Base-by-base conservation (phyloP, 2,113 vertebrate genomes). In the Mionectes macconnelli region DNA sequence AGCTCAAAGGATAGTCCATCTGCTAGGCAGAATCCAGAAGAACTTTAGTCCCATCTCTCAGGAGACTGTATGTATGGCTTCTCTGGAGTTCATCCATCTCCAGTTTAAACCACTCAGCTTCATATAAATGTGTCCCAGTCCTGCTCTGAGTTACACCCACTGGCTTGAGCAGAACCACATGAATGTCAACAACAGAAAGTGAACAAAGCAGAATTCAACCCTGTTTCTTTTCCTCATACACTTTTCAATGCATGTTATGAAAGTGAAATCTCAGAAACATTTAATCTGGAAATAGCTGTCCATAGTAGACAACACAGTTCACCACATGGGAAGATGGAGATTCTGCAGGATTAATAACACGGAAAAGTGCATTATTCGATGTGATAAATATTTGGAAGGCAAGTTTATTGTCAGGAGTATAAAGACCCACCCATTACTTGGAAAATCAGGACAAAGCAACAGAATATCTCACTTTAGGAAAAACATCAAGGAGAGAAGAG, bases 311-410 rank as follows among this genome's bases (percentile, higher is more conserved):
- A 70, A 67, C 45, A 63, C 56, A 89, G 62, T 69, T 90, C 84
- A 95, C 83, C 42, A 73, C 95, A 91, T 89, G 93, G 96, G 97
- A 95, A 96, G 12, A 92, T 94, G 93, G 93, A 97, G 35, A 57
- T 89, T 85, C 53, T 97, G 95, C 96, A 97, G 90, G 50, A 93
- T 96, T 95, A 95, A 91, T 86, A 95, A 89, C 69, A 42, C 3
- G 68, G 90, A 90, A 93, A 97, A 97, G 69, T 85, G 88, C 42
- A 44, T 83, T 94, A 95, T 96, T 95, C 93, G 96, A 95, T 94
- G 95, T 92, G 95, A 97, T 95, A 97, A 97, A 94, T 96, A 96
- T 96, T 97, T 97, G 97, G 97, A 97, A 96, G 69, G 76, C 86
- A 76, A 77, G 86, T 96, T 94, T 96, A 97, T 96, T 97, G 87